Base-by-base conservation (phyloP, 2,888 invertebrate species). In the Hyposoter dolosus region DNA sequence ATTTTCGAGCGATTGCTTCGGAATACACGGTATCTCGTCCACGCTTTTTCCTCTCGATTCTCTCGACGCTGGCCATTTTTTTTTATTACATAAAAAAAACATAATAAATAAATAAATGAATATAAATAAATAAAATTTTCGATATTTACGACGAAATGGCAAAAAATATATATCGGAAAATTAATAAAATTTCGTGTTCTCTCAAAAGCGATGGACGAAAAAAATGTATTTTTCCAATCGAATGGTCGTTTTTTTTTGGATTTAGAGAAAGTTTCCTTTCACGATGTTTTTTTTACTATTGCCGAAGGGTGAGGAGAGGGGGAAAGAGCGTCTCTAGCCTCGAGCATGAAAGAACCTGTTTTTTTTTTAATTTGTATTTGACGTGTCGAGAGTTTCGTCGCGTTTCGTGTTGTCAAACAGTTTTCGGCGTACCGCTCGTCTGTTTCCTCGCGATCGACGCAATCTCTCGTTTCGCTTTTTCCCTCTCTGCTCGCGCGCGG, bases 361-460 rank as follows among this genome's bases (percentile, higher is more conserved):
- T 60, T 50, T 50, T 60, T 23, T 56, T 35, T 35, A 35, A 60
- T 60, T 56, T 28, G 28, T 15, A 60, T 40, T 19, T 17, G 45
- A 4, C 53, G 35, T 32, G 71, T 50, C n/a, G n/a, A n/a, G 15
- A 19, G n/a, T 43, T 28, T 15, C 12, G 7, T 50, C 19, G 47
- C 6, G 71, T 71, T 28, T 45, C 32, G 47, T 72, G 47, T 72
- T 56, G 35, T n/a, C 65, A 66, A 66, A 66, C 56, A 40, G 23
- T 74, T 19, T 74, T 23, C 17, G 53, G 28, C 53, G 72, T 68
- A 80, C 68, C 74, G 83, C 83, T n/a, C n/a, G n/a, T n/a, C n/a
- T n/a, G n/a, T n/a, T n/a, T n/a, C n/a, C 28, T 28, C 28, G 28
- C 28, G 28, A 28, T 28, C 28, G 28, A 28, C 28, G 3, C 28